Percentiles rank a stretch among this genome's conserved stretches.
Evolutionary conservation across 1,140 invertebrate species (phyloP).

Genomic region (Ganaspis sp.): DNA sequence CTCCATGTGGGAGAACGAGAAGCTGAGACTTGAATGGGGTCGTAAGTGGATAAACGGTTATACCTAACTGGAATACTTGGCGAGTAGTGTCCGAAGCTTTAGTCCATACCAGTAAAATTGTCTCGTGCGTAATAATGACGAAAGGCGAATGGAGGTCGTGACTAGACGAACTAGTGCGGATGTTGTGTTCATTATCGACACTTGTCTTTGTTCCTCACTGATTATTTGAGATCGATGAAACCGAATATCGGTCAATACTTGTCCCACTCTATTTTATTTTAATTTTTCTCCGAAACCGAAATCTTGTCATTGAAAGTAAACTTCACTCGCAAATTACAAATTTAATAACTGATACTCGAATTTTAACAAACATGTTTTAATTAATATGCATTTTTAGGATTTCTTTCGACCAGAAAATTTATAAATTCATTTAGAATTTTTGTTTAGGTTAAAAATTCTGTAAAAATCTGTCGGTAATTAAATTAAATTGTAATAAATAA

Average conservation of each 20-base stretch:
- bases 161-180: neutral
- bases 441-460: too few relatives aligned
- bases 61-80: constrained; percentile 24
- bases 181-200: neutral
- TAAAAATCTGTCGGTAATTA: too few relatives aligned
- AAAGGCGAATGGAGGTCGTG: constrained; percentile 18
- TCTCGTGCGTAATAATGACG: constrained; percentile 16
- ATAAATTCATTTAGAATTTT: too few relatives aligned
- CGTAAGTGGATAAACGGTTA: constrained; percentile 29
- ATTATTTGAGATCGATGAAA: constrained; percentile 10
- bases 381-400: too few relatives aligned
- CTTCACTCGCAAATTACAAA: too few relatives aligned
- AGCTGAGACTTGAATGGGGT: constrained; percentile 12
- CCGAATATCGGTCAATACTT: neutral
- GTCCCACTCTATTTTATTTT: neutral
- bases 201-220: neutral
- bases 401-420: too few relatives aligned
- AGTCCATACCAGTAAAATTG: neutral
- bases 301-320: too few relatives aligned
- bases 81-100: neutral
- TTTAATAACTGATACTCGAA: too few relatives aligned
- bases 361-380: too few relatives aligned
- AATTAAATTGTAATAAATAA: too few relatives aligned
- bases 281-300: too few relatives aligned
- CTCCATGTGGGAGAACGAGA: neutral